These are phyloP conservation scores for Trissoscelio sp. DNA, from an alignment of 2,888 invertebrate species.

Conservation along the genomic window DNA sequence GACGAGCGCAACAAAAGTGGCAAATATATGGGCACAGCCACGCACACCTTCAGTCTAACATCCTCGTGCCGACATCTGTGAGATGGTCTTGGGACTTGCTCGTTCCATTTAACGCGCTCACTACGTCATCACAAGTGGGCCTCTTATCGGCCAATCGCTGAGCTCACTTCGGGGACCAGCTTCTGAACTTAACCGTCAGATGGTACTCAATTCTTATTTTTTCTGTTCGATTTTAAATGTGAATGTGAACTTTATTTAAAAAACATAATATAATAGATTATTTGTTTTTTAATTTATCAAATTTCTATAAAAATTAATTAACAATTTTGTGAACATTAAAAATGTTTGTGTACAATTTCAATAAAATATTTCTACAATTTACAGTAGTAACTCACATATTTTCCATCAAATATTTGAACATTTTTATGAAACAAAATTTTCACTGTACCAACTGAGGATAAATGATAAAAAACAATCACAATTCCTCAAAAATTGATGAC, in stretches of 20 bases:
- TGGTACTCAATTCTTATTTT: conserved; percentile 73
- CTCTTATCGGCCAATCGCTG: conserved; percentile 79
- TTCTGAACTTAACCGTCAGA: conserved; percentile 80
- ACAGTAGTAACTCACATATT: too few relatives aligned
- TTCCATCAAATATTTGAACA: too few relatives aligned
- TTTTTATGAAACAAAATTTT: too few relatives aligned
- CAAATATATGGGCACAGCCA: conserved; percentile 23
- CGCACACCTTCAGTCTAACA: conserved; percentile 38
- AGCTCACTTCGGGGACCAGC: conserved; percentile 74
- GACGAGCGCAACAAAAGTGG: conserved; percentile 52
- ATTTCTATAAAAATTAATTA: too few relatives aligned
- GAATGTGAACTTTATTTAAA: not conserved
- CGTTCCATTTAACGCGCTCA: conserved; percentile 47
- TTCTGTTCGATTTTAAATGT: not conserved
- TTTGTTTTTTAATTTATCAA: too few relatives aligned
- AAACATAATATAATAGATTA: too few relatives aligned
- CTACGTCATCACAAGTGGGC: conserved; percentile 72
- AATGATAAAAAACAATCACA: too few relatives aligned
- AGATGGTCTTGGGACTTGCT: conserved; percentile 76
- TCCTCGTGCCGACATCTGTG: conserved; percentile 82
- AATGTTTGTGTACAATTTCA: too few relatives aligned
- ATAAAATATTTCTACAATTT: too few relatives aligned
- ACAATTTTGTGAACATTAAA: too few relatives aligned
- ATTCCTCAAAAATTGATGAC: too few relatives aligned
- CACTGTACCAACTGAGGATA: too few relatives aligned